A percentile compares a stretch with the other conserved stretches of the same genome.
These are phyloP conservation scores for Octomys mimax DNA, from an alignment of 2,797 vertebrate genomes.

Conservation along the genomic window DNA sequence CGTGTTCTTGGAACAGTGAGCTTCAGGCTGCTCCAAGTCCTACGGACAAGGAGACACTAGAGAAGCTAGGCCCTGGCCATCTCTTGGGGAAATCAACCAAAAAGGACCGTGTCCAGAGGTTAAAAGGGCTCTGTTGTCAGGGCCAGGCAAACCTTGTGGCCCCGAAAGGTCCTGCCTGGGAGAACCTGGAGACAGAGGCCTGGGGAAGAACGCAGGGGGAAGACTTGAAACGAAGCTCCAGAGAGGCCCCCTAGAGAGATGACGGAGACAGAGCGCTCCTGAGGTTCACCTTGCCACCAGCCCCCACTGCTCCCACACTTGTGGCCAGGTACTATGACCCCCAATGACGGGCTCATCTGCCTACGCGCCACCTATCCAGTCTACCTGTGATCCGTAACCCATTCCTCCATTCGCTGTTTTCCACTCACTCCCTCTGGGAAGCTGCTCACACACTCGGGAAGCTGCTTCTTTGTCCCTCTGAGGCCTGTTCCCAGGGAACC, in stretches of 20 bases:
- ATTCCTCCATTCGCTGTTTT: neutral
- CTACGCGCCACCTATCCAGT: neutral
- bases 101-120: neutral
- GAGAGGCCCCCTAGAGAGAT: neutral
- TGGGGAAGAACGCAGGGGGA: neutral
- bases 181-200: neutral
- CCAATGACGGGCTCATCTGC: neutral
- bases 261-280: neutral
- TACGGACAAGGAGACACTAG: neutral
- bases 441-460: neutral
- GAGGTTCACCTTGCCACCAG: fast-evolving
- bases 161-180: neutral
- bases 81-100: neutral
- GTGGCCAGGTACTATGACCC: fast-evolving
- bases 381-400: neutral
- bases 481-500: neutral
- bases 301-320: fast-evolving
- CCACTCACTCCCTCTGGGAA: neutral
- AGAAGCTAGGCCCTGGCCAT: neutral
- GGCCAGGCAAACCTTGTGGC: neutral
- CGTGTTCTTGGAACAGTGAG: neutral
- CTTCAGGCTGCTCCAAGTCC: neutral
- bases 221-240: neutral
- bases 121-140: neutral
- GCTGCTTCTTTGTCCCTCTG: neutral